Base-by-base conservation (phyloP, 2,888 invertebrate species). In the Microctonus hyperodae region DNA sequence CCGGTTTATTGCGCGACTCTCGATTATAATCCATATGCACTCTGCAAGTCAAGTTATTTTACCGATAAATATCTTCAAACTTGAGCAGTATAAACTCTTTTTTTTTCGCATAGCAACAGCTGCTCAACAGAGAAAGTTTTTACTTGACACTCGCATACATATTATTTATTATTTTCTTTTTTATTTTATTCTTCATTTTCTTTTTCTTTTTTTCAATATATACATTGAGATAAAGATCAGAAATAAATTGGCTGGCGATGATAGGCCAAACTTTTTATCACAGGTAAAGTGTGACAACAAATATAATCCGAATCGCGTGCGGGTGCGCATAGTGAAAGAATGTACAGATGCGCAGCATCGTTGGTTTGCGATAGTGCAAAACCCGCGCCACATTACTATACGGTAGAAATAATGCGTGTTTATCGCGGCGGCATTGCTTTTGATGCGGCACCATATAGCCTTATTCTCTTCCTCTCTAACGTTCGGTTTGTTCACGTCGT, bases 391-490 rank as follows among this genome's bases (percentile, higher is more conserved):
- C 62, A 28, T 56, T n/a, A 37, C 50, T 61, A 72, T 69, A 70
- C 70, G 28, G 53, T 40, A 69, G 74, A 78, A 80, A 79, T 79
- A 80, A 80, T 80, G 80, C 78, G 79, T 79, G 80, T 79, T 79
- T 80, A 80, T 80, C 79, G 80, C 78, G 78, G 75, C 77, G 75
- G 73, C 79, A 76, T 72, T 66, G 78, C 79, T 80, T 80, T 80
- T 80, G 80, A 80, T 75, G 75, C 61, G 51, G 57, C 7, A 16
- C 44, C 44, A 44, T 44, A 44, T 64, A 50, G 64, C 68, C 44
- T 56, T 51, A 65, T 70, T 65, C 65, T 64, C 64, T 35, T 62
- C 56, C 44, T 55, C 31, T n/a, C 53, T 16, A 25, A 28, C 50
- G 37, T 35, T 57, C 31, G 66, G 62, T 64, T 16, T 51, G 60